Percentiles rank a stretch among this genome's conserved stretches.
phyloP scores from a whole-genome alignment of 2,797 vertebrate species.

The Cryptoprocta ferox region DNA sequence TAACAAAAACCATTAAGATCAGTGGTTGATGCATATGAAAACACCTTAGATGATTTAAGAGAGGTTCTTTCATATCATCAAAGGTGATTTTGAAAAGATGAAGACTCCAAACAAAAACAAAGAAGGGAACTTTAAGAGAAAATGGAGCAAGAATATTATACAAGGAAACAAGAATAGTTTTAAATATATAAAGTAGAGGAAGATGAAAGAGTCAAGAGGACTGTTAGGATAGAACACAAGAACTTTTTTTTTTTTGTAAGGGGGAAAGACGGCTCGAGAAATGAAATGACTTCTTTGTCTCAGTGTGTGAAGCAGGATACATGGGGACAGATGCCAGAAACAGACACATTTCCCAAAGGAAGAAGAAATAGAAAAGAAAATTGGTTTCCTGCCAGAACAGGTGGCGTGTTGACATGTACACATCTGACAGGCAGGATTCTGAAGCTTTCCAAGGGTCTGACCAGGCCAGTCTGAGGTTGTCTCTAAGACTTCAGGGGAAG shows the following conservation, averaged over 20 bases:
- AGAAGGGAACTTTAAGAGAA: neutral
- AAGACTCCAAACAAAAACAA: constrained; percentile 30
- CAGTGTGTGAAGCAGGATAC: constrained; percentile 38
- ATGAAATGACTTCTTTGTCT: constrained; percentile 73
- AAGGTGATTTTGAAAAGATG: neutral
- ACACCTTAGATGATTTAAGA: neutral
- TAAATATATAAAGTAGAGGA: constrained; percentile 12
- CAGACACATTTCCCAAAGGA: constrained; percentile 62
- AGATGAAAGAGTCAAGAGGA: neutral
- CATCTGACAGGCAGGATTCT: constrained; percentile 60
- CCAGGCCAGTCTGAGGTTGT: neutral
- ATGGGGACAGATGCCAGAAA: constrained; percentile 69
- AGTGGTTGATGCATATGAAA: neutral
- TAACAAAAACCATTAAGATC: neutral
- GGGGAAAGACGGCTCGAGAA: constrained; percentile 33
- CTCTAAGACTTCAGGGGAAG: constrained; percentile 17
- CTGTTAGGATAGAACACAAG: constrained; percentile 42
- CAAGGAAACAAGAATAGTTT: neutral
- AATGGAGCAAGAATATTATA: neutral
- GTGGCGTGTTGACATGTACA: constrained; percentile 70
- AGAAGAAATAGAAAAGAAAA: constrained; percentile 70
- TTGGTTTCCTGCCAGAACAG: constrained; percentile 77
- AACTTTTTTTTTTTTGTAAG: neutral
- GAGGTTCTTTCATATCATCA: neutral
- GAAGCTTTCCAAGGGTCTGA: constrained; percentile 49